Evolutionary conservation across 2,888 invertebrate genomes (phyloP), one percentile per base, ranked within the genome.

Genomic region (Tenthredo livida): DNA sequence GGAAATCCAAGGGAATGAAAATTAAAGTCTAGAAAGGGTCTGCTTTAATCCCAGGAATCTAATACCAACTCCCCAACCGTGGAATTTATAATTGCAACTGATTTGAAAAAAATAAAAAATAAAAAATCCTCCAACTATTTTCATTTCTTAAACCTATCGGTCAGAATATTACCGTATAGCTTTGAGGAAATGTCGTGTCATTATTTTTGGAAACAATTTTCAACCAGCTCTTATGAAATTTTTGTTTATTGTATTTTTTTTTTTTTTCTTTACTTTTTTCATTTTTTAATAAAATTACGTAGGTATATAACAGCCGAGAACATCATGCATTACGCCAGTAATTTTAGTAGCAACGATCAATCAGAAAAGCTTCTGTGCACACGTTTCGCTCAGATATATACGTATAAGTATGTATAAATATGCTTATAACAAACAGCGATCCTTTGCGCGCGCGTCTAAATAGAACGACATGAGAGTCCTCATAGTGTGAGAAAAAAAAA

Each of bases 341-440:
- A 40, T 43, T 43, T 43, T 4, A 43, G n/a, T 73, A 33, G 67
- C 72, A 4, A 25, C 72, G 72, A 73, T 73, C 72, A 73, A 73
- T 73, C 43, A 43, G 21, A 73, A 67, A 73, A 73, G 43, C 43
- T 40, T 21, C 72, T 21, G 72, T 73, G 21, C 21, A 37, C n/a
- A 73, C 72, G 43, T n/a, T 73, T 12, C 72, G 72, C 72, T 43
- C 29, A 43, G 15, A 70, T 37, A 25, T 67, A 29, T 29, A 61
- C 61, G 72, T n/a, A 17, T 9, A 17, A 1, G 70, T 33, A 25
- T 12, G 10, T 72, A 43, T 43, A 43, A 21, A 73, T 73, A 73
- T 73, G 43, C 72, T 43, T 25, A 43, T 43, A 43, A 43, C 72
- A 73, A 73, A 73, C 72, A 73, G 40, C 40, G 72, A 73, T 73